Evolutionary conservation across 2,888 invertebrate genomes (phyloP).

Genomic region (Hipparchia semele): DNA sequence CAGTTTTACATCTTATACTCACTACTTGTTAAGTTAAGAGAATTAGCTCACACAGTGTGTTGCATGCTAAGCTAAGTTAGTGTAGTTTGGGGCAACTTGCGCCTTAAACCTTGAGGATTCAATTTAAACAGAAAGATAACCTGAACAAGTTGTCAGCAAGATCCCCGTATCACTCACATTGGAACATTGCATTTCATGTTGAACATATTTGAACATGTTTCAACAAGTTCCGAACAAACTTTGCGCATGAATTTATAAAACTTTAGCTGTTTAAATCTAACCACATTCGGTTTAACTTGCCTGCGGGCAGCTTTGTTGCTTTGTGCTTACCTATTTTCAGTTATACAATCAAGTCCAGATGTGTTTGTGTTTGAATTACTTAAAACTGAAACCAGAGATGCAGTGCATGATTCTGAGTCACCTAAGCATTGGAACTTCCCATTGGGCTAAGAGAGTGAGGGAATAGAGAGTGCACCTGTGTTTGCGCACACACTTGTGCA

Average conservation of each 20-base stretch:
- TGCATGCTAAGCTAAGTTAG: too few species aligned
- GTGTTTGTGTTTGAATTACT: neutral
- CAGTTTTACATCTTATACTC: too few species aligned
- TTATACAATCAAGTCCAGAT: neutral
- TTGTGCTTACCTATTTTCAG: constrained; percentile 4
- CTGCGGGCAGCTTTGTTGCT: constrained; percentile 17
- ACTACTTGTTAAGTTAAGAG: too few species aligned
- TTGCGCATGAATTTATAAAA: constrained; percentile 29
- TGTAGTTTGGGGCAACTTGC: too few species aligned
- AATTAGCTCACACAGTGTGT: too few species aligned
- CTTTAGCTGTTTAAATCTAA: constrained; percentile 32
- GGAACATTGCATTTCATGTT: constrained; percentile 25
- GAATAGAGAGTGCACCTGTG: too few species aligned
- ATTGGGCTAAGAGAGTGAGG: too few species aligned
- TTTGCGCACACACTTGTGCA: too few species aligned
- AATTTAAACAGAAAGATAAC: neutral
- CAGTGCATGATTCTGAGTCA: too few species aligned
- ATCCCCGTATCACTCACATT: constrained; percentile 19
- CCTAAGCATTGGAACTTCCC: too few species aligned
- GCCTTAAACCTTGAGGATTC: neutral
- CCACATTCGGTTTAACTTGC: constrained; percentile 33
- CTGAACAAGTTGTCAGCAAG: constrained; percentile 13
- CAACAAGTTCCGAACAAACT: constrained; percentile 30
- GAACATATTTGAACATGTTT: constrained; percentile 25
- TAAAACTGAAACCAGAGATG: neutral